Conservation (phyloP, 1,140 invertebrate species). For the Drusus annulatus region DNA sequence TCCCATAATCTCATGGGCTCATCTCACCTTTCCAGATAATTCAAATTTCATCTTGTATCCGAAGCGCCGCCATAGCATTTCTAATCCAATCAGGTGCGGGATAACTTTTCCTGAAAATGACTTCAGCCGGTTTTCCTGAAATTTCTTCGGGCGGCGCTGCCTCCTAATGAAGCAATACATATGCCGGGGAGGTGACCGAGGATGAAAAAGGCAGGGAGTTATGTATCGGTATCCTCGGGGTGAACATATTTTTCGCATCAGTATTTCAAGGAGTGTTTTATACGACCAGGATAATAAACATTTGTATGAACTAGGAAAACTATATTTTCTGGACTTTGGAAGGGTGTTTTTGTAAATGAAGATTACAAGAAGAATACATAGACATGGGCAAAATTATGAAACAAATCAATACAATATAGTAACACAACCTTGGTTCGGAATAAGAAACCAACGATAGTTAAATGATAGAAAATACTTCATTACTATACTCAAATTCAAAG, state of each 20-base stretch:
- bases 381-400: no score
- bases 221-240: constrained; percentile 7
- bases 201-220: constrained; percentile 13
- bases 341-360: no score
- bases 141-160: not conserved
- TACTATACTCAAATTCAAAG: no score
- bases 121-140: constrained; percentile 11
- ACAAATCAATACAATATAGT: no score
- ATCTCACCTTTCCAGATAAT: constrained; percentile 23
- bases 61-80: not conserved
- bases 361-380: no score
- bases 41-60: constrained; percentile 28
- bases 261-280: constrained; percentile 8
- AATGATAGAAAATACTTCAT: no score
- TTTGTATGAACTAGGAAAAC: no score
- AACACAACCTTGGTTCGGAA: no score
- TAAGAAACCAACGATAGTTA: no score
- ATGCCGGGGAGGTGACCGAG: constrained; percentile 25
- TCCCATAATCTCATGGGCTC: not conserved
- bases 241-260: not conserved
- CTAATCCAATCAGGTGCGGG: constrained; percentile 32
- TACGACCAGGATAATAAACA: not conserved
- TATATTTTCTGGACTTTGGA: no score
- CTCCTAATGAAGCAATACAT: constrained; percentile 40
- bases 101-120: constrained; percentile 34